phyloP scores from a whole-genome alignment of 2,888 invertebrate species.

The Xanthorhoe spadicearia region DNA sequence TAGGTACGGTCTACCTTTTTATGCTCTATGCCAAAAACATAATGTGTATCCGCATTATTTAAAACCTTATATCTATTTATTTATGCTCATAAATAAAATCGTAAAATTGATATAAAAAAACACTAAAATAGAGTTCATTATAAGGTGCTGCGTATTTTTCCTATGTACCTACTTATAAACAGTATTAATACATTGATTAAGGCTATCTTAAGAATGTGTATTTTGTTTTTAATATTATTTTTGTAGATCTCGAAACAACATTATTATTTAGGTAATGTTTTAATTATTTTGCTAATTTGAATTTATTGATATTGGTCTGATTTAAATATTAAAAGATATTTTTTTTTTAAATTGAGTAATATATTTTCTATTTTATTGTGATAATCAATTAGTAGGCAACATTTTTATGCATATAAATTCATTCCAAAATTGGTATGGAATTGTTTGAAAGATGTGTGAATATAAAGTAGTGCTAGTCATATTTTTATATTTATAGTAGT shows the following conservation, averaged over 20 bases:
- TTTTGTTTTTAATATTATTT: constrained; percentile 52
- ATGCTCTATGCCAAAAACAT: too few species aligned
- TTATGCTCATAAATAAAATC: neutral
- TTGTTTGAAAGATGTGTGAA: constrained; percentile 47
- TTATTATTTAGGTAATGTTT: constrained; percentile 8
- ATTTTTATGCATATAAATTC: constrained; percentile 25
- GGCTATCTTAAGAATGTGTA: constrained; percentile 30
- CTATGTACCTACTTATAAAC: constrained; percentile 45
- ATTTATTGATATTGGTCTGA: neutral
- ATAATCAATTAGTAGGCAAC: constrained; percentile 37
- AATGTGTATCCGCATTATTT: neutral
- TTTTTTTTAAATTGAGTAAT: constrained; percentile 6
- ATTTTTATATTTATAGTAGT: constrained; percentile 56
- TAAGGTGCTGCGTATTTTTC: constrained; percentile 48
- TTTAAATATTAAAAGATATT: constrained; percentile 9
- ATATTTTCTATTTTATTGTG: constrained; percentile 35
- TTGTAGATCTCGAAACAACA: constrained; percentile 50
- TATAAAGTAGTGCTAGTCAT: constrained; percentile 64
- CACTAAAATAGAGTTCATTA: neutral
- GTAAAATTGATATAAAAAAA: neutral
- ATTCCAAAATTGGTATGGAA: constrained; percentile 49
- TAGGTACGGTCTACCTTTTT: too few species aligned
- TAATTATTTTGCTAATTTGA: constrained; percentile 23
- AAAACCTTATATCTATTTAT: neutral
- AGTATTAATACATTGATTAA: constrained; percentile 65